phyloP scores from a whole-genome alignment of 1,140 invertebrate genomes.

The Halesus radiatus region DNA sequence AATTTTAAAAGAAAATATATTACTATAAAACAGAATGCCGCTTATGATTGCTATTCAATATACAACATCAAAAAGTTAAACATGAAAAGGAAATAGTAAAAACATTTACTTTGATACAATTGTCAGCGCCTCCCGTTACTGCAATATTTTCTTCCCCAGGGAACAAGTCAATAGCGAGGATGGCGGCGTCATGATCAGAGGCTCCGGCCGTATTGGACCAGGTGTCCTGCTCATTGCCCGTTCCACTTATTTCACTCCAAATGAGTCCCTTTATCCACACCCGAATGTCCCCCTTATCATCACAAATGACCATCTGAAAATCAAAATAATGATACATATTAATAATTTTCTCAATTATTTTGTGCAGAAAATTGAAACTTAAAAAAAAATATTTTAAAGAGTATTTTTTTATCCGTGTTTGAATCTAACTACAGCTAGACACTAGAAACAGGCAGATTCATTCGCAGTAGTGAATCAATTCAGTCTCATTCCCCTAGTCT shows the following conservation, averaged over 20 bases:
- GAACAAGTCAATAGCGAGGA: slow-evolving; percentile 62
- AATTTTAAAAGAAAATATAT: too few relatives aligned
- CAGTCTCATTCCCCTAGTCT: too few relatives aligned
- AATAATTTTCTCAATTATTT: too few relatives aligned
- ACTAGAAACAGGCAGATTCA: too few relatives aligned
- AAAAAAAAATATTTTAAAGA: too few relatives aligned
- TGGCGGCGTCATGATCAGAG: slow-evolving; percentile 65
- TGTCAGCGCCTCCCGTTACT: slow-evolving; percentile 65
- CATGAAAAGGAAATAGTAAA: neutral
- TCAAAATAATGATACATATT: neutral
- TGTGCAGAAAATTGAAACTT: too few relatives aligned
- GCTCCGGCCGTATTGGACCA: slow-evolving; percentile 62
- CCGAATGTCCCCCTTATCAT: slow-evolving; percentile 65
- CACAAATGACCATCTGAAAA: slow-evolving; percentile 63
- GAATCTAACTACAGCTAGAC: too few relatives aligned
- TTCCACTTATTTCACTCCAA: slow-evolving; percentile 60
- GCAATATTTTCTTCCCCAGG: slow-evolving; percentile 59
- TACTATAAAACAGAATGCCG: too few relatives aligned
- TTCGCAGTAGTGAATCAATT: too few relatives aligned
- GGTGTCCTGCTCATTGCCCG: slow-evolving; percentile 22
- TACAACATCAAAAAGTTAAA: too few relatives aligned
- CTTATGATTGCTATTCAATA: too few relatives aligned
- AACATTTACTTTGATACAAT: slow-evolving; percentile 64
- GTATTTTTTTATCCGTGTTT: too few relatives aligned
- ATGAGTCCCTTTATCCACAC: slow-evolving; percentile 60